Evolutionary conservation across 2,113 vertebrate species (phyloP).

Genomic region (Thunnus maccoyii): DNA sequence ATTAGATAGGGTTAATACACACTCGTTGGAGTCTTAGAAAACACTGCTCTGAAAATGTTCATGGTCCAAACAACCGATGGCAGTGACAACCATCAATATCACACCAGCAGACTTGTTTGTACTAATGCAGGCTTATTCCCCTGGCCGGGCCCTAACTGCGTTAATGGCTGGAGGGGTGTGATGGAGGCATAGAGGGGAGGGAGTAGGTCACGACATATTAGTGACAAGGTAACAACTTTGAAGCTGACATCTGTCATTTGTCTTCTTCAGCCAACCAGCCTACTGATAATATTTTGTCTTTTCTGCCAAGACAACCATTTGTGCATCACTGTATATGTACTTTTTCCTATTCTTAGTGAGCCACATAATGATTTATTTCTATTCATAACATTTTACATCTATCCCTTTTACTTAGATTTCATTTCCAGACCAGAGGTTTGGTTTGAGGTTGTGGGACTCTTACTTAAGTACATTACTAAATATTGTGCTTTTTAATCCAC

Average conservation of each 20-base stretch:
- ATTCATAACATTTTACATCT: too few species aligned
- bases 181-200: constrained; percentile 49
- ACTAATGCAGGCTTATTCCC: constrained; percentile 79
- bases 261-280: constrained; percentile 34
- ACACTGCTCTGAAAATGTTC: constrained; percentile 35
- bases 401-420: too few species aligned
- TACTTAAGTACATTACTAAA: too few species aligned
- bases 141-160: constrained; percentile 47
- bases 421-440: too few species aligned
- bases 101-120: constrained; percentile 54
- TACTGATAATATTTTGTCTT: not conserved
- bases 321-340: not conserved
- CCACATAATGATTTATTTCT: too few species aligned
- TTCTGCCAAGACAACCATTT: not conserved
- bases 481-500: too few species aligned
- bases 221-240: constrained; percentile 72
- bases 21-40: too few species aligned
- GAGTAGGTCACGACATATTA: constrained; percentile 53
- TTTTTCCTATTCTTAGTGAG: not conserved
- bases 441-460: too few species aligned
- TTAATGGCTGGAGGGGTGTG: constrained; percentile 76
- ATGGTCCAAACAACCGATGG: constrained; percentile 45
- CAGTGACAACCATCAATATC: constrained; percentile 67
- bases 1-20: not conserved
- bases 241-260: constrained; percentile 58